These are phyloP conservation scores for Thalassophryne amazonica DNA, from an alignment of 2,797 vertebrate genomes.

Conservation along the genomic window DNA sequence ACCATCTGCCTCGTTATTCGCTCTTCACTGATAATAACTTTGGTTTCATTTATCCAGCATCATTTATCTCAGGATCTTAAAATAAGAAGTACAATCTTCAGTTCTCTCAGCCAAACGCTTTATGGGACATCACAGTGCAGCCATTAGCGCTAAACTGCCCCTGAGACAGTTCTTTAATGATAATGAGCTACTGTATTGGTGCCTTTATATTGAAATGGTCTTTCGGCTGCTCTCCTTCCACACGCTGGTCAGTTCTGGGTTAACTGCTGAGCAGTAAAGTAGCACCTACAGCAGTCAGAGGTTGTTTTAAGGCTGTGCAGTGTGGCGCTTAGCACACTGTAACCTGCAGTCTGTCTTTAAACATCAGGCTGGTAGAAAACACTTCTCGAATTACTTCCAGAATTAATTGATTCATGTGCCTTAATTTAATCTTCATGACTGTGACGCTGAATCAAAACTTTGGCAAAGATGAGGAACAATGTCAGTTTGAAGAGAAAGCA, in stretches of 20 bases:
- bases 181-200: constrained; percentile 35
- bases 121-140: background rate
- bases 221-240: background rate
- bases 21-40: background rate
- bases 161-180: constrained; percentile 3
- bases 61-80: background rate
- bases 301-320: no score
- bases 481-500: no score
- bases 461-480: no score
- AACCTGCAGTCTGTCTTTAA: no score
- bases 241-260: background rate
- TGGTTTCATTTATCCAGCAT: background rate
- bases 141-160: constrained; percentile 12
- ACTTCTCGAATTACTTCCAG: no score
- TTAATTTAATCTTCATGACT: no score
- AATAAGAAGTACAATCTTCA: background rate
- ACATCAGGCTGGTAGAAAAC: no score
- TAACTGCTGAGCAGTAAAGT: background rate
- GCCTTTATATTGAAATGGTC: background rate
- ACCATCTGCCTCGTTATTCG: background rate
- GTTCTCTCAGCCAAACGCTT: constrained; percentile 4
- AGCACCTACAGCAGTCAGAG: background rate
- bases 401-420: no score
- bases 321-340: no score
- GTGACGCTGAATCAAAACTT: no score